These are phyloP conservation scores for Netelia fuscicornis DNA, from an alignment of 2,888 invertebrate species.

Conservation along the genomic window DNA sequence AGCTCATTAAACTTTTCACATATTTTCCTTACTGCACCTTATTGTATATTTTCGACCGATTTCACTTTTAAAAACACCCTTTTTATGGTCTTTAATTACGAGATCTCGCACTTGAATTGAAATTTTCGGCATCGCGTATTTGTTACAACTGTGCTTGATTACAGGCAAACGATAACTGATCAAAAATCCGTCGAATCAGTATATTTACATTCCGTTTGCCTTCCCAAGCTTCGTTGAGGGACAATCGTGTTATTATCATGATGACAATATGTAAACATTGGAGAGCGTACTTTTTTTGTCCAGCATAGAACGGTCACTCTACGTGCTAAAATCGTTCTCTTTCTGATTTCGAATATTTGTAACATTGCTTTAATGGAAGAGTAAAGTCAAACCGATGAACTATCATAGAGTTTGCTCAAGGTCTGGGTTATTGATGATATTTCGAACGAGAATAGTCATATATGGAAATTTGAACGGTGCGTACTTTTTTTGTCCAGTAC, in stretches of 20 bases:
- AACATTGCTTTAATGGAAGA: too few species aligned
- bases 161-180: neutral
- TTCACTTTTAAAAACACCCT: neutral
- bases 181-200: neutral
- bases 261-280: constrained; percentile 52
- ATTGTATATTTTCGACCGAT: neutral
- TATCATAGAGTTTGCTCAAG: too few species aligned
- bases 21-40: neutral
- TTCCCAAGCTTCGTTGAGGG: neutral
- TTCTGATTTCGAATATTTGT: too few species aligned
- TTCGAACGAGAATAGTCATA: too few species aligned
- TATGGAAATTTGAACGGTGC: too few species aligned
- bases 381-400: too few species aligned
- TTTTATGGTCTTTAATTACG: neutral
- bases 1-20: neutral
- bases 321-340: constrained; percentile 23
- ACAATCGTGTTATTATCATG: neutral
- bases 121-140: neutral
- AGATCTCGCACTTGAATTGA: neutral
- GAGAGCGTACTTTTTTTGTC: too few species aligned
- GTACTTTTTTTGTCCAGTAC: too few species aligned
- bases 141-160: neutral
- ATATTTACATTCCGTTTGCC: neutral
- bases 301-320: too few species aligned
- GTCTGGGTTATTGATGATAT: too few species aligned